phyloP scores from a whole-genome alignment of 2,113 vertebrate species.

The Nesospiza acunhae region DNA sequence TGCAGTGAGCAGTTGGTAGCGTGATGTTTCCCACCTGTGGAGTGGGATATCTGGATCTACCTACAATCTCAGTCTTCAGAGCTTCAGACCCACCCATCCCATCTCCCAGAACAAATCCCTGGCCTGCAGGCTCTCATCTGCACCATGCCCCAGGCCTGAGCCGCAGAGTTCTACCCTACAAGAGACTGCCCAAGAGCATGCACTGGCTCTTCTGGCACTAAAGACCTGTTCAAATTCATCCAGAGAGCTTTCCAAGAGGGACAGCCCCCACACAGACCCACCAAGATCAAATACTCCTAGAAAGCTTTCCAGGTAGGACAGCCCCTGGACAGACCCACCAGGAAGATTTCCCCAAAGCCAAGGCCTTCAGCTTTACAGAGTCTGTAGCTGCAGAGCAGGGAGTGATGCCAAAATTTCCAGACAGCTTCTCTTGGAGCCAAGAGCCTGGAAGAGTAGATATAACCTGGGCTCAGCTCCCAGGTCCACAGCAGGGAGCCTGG shows the following conservation, averaged over 20 bases:
- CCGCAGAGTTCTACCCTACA: background rate
- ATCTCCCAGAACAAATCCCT: background rate
- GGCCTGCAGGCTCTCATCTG: background rate
- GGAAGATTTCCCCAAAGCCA: slow-evolving; percentile 43
- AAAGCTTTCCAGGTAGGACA: background rate
- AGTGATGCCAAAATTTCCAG: slow-evolving; percentile 55
- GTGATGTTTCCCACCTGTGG: background rate
- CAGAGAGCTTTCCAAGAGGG: background rate
- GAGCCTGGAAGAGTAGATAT: slow-evolving; percentile 55
- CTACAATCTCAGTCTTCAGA: background rate
- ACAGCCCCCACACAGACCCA: background rate
- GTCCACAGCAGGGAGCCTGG: slow-evolving; percentile 54
- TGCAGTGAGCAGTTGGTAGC: background rate
- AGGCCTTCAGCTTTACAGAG: slow-evolving; percentile 21
- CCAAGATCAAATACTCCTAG: background rate
- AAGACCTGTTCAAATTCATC: background rate
- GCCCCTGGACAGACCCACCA: slow-evolving; percentile 40
- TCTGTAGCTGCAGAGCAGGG: slow-evolving; percentile 20
- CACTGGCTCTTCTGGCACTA: background rate
- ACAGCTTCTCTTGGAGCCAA: slow-evolving; percentile 58
- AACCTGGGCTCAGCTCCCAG: slow-evolving; percentile 64
- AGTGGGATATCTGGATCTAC: background rate
- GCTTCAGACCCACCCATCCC: background rate
- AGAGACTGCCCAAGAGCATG: background rate
- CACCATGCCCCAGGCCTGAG: background rate